Evolutionary conservation across 2,888 invertebrate species (phyloP).

Genomic region (Acanthoscelides obtectus): DNA sequence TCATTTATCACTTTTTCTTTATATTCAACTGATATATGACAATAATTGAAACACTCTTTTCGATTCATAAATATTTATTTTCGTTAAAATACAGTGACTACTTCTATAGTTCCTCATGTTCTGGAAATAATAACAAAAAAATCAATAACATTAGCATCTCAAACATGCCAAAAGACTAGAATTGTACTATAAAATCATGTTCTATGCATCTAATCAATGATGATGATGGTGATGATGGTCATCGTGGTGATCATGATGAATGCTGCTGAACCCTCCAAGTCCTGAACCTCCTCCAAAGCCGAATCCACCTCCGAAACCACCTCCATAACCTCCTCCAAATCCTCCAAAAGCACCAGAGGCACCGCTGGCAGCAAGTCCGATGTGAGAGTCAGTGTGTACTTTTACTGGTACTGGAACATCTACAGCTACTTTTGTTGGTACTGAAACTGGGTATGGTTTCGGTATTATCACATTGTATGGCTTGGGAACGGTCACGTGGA

Average conservation of each 20-base stretch:
- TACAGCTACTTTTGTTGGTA: conserved; percentile 35
- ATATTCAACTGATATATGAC: too few relatives aligned
- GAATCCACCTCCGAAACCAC: conserved; percentile 14
- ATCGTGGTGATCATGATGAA: conserved; percentile 12
- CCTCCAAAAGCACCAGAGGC: conserved; percentile 15
- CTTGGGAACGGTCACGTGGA: conserved; percentile 35
- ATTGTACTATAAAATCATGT: not conserved
- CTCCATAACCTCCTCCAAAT: conserved; percentile 14
- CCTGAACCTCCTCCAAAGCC: conserved; percentile 4
- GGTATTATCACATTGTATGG: conserved; percentile 38
- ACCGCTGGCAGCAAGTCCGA: conserved; percentile 14
- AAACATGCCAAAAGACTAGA: not conserved
- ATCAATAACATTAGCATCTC: not conserved
- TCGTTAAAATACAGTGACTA: not conserved
- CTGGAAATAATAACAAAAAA: not conserved
- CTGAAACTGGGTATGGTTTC: conserved; percentile 35
- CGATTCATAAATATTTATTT: not conserved
- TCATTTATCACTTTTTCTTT: too few relatives aligned
- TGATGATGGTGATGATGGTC: conserved; percentile 14
- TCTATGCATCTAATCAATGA: not conserved
- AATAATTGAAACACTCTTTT: too few relatives aligned
- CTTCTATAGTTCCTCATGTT: not conserved
- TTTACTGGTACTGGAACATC: conserved; percentile 36
- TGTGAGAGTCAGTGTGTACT: conserved; percentile 23
- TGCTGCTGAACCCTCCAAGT: conserved; percentile 3